These are phyloP conservation scores for Teleogryllus occipitalis DNA, from an alignment of 1,140 invertebrate genomes.

Conservation along the genomic window DNA sequence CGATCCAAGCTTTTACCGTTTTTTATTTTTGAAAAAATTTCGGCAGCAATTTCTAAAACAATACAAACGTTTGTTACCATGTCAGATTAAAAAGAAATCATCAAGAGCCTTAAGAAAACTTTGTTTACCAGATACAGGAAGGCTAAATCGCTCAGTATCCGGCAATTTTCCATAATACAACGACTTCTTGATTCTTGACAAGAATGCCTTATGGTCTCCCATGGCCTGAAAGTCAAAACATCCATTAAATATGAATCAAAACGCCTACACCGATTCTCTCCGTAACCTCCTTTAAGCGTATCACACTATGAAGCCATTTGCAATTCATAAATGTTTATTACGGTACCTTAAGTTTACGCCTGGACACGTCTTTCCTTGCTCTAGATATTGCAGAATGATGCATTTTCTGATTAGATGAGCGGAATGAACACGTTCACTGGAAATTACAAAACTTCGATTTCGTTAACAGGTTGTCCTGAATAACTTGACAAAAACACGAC, in stretches of 20 bases:
- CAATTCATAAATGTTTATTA: not conserved
- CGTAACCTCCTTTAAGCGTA: no score
- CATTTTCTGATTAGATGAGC: not conserved
- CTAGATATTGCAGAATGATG: not conserved
- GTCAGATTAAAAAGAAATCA: conserved; percentile 11
- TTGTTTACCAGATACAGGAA: conserved; percentile 63
- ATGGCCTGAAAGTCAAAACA: conserved; percentile 43
- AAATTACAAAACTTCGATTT: not conserved
- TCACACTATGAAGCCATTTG: no score
- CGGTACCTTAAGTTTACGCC: not conserved
- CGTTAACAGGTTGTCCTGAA: not conserved
- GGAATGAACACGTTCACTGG: not conserved
- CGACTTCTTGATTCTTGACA: conserved; percentile 71
- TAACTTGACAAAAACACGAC: no score
- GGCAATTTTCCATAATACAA: conserved; percentile 75
- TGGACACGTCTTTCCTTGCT: not conserved
- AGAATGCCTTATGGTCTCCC: conserved; percentile 60
- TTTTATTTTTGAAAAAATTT: conserved; percentile 65
- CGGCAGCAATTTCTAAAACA: conserved; percentile 67
- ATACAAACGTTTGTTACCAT: not conserved
- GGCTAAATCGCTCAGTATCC: conserved; percentile 57
- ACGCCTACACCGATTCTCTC: no score
- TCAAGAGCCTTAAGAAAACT: not conserved
- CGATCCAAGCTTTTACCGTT: conserved; percentile 63
- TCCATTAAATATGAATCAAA: no score